phyloP scores from a whole-genome alignment of 1,140 invertebrate genomes.

The Psilanteris sp. region DNA sequence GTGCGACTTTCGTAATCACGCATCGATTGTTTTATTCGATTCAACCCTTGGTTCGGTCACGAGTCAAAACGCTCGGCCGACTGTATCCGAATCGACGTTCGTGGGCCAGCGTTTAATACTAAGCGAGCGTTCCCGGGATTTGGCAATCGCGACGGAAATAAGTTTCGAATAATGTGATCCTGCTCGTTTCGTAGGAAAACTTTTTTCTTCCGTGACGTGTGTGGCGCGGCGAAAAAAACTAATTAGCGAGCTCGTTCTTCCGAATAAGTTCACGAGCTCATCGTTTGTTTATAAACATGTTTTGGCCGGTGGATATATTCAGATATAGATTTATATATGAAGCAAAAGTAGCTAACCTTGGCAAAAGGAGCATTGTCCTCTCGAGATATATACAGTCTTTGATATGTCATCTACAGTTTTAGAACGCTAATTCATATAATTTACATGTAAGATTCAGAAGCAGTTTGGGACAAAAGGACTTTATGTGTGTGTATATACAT shows the following conservation, averaged over 20 bases:
- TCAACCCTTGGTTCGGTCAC: constrained; percentile 34
- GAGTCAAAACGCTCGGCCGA: too few species aligned
- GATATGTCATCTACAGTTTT: constrained; percentile 58
- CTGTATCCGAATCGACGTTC: too few species aligned
- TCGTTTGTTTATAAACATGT: constrained; percentile 35
- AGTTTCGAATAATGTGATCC: too few species aligned
- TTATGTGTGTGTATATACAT: too few species aligned
- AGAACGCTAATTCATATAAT: constrained; percentile 54
- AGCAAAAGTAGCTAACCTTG: constrained; percentile 55
- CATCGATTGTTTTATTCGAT: constrained; percentile 35
- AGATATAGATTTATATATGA: constrained; percentile 44
- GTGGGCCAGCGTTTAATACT: too few species aligned
- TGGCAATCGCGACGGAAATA: too few species aligned
- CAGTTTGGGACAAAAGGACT: background rate
- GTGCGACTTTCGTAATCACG: constrained; percentile 53
- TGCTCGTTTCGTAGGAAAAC: constrained; percentile 4
- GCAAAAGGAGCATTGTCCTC: constrained; percentile 56
- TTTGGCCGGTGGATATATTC: constrained; percentile 22
- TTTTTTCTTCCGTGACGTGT: constrained; percentile 15
- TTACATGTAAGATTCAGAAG: constrained; percentile 38
- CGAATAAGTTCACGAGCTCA: constrained; percentile 38
- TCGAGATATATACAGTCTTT: constrained; percentile 35
- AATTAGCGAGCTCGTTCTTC: constrained; percentile 36
- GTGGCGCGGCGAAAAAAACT: constrained; percentile 23
- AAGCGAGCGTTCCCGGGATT: too few species aligned